Base-by-base conservation (phyloP, 1,140 invertebrate genomes). In the Laodelphax striatellus region DNA sequence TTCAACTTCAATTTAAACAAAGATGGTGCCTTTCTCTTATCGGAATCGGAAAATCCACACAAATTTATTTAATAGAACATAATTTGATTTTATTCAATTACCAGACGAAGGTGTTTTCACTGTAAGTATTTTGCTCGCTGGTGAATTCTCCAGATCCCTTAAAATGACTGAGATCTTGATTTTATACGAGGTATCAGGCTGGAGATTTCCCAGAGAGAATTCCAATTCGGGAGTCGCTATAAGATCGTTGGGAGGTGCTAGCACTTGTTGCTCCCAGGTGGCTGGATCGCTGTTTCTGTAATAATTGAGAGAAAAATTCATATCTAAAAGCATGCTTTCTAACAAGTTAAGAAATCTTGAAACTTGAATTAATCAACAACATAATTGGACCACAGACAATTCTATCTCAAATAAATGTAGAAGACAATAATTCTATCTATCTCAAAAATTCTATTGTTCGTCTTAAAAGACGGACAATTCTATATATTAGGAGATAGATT, bases 211-310 rank as follows among this genome's bases (percentile, higher is more conserved):
- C 16, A 94, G 69, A 64, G 90, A 82, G 70, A 93, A 91, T 69
- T 94, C 89, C 58, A 93, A 74, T 57, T 90, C 86, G 10, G 85
- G 82, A 5, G 87, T 91, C 3, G 87, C 87, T 55, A 94, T 88
- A 0, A 93, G 68, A 70, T 88, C 88, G 62, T 86, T 83, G 16
- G 83, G 84, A n/a, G 88, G 87, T 0, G 88, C 87, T 68, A 92
- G 91, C 13, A 89, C 83, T 78, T 92, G 87, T 0, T 84, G 80
- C 54, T 87, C 81, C 90, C 90, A 94, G 1, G 80, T 79, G 10
- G 80, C 75, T 4, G 82, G 75, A 66, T 90, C 85, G 42, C 79
- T 77, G 65, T 85, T 82, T 19, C 86, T 87, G 63, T 5, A 61
- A 57, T 5, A 59, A 55, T 52, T 3, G 16, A 50, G 1, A 50